Base-by-base conservation (phyloP, 2,113 vertebrate species). In the Nothobranchius furzeri region DNA sequence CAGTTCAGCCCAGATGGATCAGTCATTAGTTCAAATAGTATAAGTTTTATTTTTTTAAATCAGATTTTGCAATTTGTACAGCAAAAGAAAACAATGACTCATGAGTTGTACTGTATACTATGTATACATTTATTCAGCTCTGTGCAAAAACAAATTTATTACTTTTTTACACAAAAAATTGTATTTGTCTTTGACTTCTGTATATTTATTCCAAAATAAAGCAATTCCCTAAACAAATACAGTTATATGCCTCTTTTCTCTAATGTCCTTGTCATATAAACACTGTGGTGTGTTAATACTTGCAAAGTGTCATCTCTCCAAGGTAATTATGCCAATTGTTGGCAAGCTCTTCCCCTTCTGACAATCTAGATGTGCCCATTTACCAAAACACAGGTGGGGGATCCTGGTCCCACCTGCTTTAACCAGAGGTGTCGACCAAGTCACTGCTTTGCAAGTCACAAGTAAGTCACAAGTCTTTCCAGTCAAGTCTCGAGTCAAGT, bases 161-260 rank as follows among this genome's bases (percentile, higher is more conserved):
- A 93, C 64, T 64, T 78, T 87, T 90, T 79, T 86, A 87, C 68
- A 71, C 79, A 87, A 81, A 59, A 78, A 88, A 87, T 89, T 85
- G 85, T 82, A 86, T 86, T 89, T 87, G 84, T 90, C 79, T 86
- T 82, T 90, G 90, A 90, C 75, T 87, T 79, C 20, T 77, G 82
- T 87, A 85, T 92, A 93, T 92, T 92, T 92, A 93, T 92, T 93
- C 92, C 90, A 89, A 91, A 90, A 92, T 94, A 92, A 93, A 92
- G 87, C 81, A 81, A 86, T 87, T 77, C 84, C 85, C 64, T 70
- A 84, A 90, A 25, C 12, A 63, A 37, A 58, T 64, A 6, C 37
- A n/a, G 42, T 60, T 13, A 5, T 40, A 37, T 73, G 9, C 20
- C 9, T 64, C 25, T 58, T 36, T 30, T 4, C 30, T 30, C 4